Base-by-base conservation (phyloP, 2,797 vertebrate genomes). In the Remorina albescens region DNA sequence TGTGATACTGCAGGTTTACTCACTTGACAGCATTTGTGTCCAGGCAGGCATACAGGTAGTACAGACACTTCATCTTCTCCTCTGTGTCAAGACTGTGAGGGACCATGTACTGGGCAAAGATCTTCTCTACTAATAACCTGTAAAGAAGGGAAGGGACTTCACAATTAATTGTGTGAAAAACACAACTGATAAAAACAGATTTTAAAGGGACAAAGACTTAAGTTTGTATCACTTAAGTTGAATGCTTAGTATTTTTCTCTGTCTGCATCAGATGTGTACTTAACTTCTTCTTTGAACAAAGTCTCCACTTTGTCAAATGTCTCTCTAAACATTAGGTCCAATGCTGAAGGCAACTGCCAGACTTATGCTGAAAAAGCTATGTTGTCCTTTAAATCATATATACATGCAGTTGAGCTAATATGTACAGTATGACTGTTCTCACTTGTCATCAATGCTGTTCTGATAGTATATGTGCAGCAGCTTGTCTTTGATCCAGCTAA, bases 391-490 rank as follows among this genome's bases (percentile, higher is more conserved):
- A 47, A 28, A 25, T 25, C 12, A 51, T 5, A 16, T 2, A 9
- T 54, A 15, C 36, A 46, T 19, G 23, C 21, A 26, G 37, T 25
- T 23, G 23, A 62, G 28, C 21, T 39, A 23, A 6, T 25, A 26
- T 37, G 8, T 58, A 39, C 25, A 57, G 1, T 18, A 26, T 26
- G 18, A 26, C 3, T 58, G 46, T 50, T 37, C 85, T 95, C 79
- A 99, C 98, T 99, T 99, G 96, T 99, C 98, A 84, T 99, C 98
- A 25, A 99, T 99, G 95, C 98, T 99, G 93, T 99, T 99, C 93
- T 99, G 98, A 89, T 99, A 99, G 91, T 99, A 99, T 94, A 99
- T 99, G 93, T 99, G 98, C 79, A 99, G 91, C 87, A 99, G 96
- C 90, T 99, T 99, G 93, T 99, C 98, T 93, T 99, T 99, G 93